Percentiles rank a stretch among this genome's conserved stretches.
Conservation (phyloP, 2,113 vertebrate genomes). For the Eublepharis macularius region DNA sequence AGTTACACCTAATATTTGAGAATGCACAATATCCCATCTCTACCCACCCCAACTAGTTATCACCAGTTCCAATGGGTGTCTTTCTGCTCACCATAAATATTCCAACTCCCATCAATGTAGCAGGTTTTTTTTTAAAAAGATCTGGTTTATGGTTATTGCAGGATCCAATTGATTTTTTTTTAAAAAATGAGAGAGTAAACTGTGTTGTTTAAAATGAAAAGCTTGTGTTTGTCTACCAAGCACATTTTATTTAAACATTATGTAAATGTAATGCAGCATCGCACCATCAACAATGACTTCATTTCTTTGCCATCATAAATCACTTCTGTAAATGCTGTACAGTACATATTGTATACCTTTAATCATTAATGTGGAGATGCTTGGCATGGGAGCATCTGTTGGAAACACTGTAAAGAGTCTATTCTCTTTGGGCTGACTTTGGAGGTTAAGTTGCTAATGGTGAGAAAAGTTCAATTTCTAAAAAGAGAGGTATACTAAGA, state of each 20-base stretch:
- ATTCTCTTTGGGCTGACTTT: neutral
- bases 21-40: neutral
- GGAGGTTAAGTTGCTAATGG: neutral
- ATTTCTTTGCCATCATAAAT: constrained; percentile 11
- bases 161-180: neutral
- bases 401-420: neutral
- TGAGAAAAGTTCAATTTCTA: neutral
- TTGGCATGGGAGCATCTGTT: neutral
- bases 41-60: neutral
- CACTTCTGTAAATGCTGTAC: neutral
- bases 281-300: neutral
- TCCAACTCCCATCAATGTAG: neutral
- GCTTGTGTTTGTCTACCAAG: neutral
- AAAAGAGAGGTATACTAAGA: neutral
- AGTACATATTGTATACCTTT: neutral
- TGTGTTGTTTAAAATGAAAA: neutral
- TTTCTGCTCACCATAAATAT: neutral
- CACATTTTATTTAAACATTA: constrained; percentile 2
- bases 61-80: neutral
- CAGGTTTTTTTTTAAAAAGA: neutral
- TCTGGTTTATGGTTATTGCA: neutral
- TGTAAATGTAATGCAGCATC: constrained; percentile 17
- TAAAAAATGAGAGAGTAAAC: neutral
- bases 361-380: constrained; percentile 7
- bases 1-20: neutral